Conservation (phyloP, 2,113 vertebrate genomes). For the Psilopsiagon aymara region DNA sequence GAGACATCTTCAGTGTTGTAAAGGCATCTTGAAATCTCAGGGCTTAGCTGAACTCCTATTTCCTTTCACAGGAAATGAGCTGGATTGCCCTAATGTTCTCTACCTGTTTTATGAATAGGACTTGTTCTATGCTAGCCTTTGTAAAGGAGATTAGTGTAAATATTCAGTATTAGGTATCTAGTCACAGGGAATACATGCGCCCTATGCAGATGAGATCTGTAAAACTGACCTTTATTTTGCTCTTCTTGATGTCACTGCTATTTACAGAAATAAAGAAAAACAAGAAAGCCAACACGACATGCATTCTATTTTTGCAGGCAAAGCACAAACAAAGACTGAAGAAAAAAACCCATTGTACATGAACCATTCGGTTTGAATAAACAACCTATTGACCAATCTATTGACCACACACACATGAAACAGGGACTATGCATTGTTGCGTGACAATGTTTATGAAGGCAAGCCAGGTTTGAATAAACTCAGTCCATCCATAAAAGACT, state of each 20-base stretch:
- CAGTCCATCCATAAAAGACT: background rate
- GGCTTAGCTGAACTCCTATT: background rate
- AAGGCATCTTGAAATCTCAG: background rate
- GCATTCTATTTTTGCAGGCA: background rate
- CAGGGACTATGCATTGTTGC: background rate
- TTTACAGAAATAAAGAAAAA: background rate
- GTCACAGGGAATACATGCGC: background rate
- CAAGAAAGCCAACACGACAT: accelerated
- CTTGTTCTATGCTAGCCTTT: background rate
- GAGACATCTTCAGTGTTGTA: background rate
- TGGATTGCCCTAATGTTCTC: background rate
- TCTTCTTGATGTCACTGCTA: background rate
- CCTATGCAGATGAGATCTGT: background rate
- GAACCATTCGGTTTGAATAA: background rate
- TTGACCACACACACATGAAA: background rate
- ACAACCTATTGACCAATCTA: background rate
- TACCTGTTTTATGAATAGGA: background rate
- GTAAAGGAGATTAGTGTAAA: background rate
- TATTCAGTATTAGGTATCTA: background rate
- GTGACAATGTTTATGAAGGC: background rate
- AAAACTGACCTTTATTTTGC: background rate
- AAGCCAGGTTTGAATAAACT: background rate
- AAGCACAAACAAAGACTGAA: background rate
- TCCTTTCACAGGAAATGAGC: background rate
- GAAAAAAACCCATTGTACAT: background rate